Evolutionary conservation across 2,113 vertebrate species (phyloP).

Genomic region (Suncus etruscus): DNA sequence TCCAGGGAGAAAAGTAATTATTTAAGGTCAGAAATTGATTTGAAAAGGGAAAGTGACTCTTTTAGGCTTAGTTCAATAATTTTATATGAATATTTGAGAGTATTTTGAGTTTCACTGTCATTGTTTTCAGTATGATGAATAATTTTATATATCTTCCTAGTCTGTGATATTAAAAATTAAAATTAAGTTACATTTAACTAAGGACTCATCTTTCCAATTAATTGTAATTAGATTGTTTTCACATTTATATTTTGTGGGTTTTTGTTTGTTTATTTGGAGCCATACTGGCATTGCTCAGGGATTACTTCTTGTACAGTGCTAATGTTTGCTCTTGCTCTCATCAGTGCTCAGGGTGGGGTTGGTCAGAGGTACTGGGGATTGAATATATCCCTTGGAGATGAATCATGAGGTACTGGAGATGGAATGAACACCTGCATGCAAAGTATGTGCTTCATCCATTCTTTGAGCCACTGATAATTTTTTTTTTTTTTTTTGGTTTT

Average conservation of each 20-base stretch:
- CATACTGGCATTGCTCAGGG: too few species aligned
- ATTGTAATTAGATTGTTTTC: background rate
- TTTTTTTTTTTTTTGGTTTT: too few species aligned
- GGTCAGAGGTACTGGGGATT: too few species aligned
- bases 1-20: background rate
- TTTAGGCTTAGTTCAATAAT: conserved; percentile 26
- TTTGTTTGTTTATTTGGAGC: too few species aligned
- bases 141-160: background rate
- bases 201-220: conserved; percentile 25
- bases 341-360: too few species aligned
- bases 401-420: too few species aligned
- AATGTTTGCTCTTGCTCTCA: too few species aligned
- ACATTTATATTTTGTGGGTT: conserved; percentile 42
- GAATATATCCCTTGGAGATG: too few species aligned
- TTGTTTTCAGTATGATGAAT: conserved; percentile 10
- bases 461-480: too few species aligned
- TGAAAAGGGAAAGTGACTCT: conserved; percentile 24
- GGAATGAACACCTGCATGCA: too few species aligned
- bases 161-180: conserved; percentile 1
- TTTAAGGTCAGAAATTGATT: conserved; percentile 36
- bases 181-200: background rate
- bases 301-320: too few species aligned
- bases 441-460: too few species aligned
- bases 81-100: conserved; percentile 6
- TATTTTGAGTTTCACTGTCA: background rate